Conservation (phyloP, 2,888 invertebrate species). For the Lottia gigantea region DNA sequence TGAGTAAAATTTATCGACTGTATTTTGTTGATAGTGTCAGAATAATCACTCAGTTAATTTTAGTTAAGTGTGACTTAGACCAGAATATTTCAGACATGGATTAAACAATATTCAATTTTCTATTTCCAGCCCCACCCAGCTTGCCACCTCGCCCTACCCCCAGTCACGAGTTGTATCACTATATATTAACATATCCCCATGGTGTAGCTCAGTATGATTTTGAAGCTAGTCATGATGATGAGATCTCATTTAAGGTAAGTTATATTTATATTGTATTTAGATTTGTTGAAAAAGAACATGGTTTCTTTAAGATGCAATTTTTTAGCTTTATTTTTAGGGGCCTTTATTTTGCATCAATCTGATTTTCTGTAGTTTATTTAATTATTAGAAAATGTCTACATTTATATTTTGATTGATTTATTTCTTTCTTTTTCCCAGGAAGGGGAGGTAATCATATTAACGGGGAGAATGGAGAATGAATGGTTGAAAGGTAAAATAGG, state of each 20-base stretch:
- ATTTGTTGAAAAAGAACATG: no score
- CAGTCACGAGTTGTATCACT: conserved; percentile 59
- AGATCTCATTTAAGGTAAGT: conserved; percentile 76
- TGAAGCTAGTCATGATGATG: conserved; percentile 79
- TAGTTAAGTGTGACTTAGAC: no score
- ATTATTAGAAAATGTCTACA: no score
- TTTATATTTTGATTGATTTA: no score
- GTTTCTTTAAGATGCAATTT: no score
- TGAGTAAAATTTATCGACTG: not conserved
- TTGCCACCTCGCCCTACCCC: conserved; percentile 58
- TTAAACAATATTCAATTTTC: not conserved
- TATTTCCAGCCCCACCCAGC: conserved; percentile 28
- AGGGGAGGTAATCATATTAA: conserved; percentile 79
- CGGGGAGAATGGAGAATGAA: conserved; percentile 79
- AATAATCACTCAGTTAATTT: no score
- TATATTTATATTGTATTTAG: no score
- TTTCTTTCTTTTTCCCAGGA: conserved; percentile 71
- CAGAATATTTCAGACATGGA: no score
- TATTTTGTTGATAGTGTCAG: no score
- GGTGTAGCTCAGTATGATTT: conserved; percentile 86
- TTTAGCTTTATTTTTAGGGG: no score
- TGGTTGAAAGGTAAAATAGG: conserved; percentile 83
- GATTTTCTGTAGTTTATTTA: no score
- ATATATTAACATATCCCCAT: conserved; percentile 70
- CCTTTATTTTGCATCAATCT: no score